Conservation (phyloP, 2,888 invertebrate species). For the Buathra laborator region DNA sequence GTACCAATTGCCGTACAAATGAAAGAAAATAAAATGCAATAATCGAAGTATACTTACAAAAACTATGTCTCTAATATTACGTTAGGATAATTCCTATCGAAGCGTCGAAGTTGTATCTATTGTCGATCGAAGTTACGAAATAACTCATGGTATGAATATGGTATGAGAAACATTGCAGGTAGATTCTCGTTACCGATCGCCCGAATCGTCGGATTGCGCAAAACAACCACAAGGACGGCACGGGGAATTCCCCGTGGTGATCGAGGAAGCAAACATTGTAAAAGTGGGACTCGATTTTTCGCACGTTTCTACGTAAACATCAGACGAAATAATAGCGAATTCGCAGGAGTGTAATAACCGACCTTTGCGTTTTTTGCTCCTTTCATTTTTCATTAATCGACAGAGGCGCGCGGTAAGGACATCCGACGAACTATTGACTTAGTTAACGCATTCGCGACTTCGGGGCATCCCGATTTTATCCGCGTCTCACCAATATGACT, state of each 20-base stretch:
- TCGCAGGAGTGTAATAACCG: constrained; percentile 1
- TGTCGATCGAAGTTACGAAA: constrained; percentile 9
- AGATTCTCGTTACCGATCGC: neutral
- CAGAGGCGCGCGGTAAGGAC: neutral
- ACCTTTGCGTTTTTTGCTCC: neutral
- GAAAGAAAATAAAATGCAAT: neutral
- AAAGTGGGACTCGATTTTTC: constrained; percentile 55
- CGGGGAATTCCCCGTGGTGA: constrained; percentile 35
- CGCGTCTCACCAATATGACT: neutral
- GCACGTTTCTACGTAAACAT: constrained; percentile 35
- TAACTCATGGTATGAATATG: constrained; percentile 22
- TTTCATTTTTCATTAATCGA: neutral
- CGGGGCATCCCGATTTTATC: neutral
- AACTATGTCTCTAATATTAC: neutral
- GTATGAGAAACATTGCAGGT: constrained; percentile 32
- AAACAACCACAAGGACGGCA: constrained; percentile 21
- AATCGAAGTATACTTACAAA: neutral
- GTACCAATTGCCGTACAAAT: neutral
- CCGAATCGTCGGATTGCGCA: constrained; percentile 39
- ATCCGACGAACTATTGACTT: neutral
- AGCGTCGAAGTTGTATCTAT: neutral
- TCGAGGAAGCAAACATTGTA: constrained; percentile 28
- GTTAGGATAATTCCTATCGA: neutral
- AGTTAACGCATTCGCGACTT: neutral
- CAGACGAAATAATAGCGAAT: constrained; percentile 22